Evolutionary conservation across 1,140 invertebrate genomes (phyloP).

Genomic region (Adelges cooleyi): DNA sequence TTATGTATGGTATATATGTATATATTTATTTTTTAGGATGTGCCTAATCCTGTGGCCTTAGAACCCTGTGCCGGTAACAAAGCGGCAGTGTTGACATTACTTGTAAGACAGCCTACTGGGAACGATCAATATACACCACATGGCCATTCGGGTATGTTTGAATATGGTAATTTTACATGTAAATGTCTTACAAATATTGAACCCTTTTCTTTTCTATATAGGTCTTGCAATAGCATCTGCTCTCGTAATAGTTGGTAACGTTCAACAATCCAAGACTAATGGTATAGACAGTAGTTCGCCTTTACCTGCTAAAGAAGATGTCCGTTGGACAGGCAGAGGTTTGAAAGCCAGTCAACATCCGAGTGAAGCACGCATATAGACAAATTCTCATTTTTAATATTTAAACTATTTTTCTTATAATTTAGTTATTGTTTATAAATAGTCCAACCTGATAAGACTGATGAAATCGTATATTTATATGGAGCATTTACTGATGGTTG

Average conservation of each 20-base stretch:
- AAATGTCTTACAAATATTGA: background rate
- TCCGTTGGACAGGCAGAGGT: slow-evolving; percentile 15
- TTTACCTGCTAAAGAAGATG: slow-evolving; percentile 12
- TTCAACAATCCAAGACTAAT: slow-evolving; percentile 7
- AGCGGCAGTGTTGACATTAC: slow-evolving; percentile 82
- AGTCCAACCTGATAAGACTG: slow-evolving; percentile 23
- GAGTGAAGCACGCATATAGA: slow-evolving; percentile 11
- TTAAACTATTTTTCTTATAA: too few relatives aligned
- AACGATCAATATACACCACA: slow-evolving; percentile 64
- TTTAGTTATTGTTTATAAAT: background rate
- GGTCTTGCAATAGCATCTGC: slow-evolving; percentile 74
- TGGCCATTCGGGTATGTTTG: slow-evolving; percentile 57
- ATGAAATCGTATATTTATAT: slow-evolving; percentile 23
- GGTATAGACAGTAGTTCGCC: slow-evolving; percentile 12
- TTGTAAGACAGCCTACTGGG: slow-evolving; percentile 76
- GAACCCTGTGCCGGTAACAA: slow-evolving; percentile 82
- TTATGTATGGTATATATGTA: background rate
- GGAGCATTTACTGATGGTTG: background rate
- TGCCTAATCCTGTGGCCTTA: slow-evolving; percentile 82
- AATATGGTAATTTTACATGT: background rate
- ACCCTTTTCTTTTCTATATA: slow-evolving; percentile 39
- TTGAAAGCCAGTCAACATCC: slow-evolving; percentile 23
- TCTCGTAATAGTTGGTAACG: slow-evolving; percentile 68
- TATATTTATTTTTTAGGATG: slow-evolving; percentile 43
- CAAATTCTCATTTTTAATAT: background rate